These are phyloP conservation scores for Ptychoptera albimana DNA, from an alignment of 2,888 invertebrate genomes.

Conservation along the genomic window DNA sequence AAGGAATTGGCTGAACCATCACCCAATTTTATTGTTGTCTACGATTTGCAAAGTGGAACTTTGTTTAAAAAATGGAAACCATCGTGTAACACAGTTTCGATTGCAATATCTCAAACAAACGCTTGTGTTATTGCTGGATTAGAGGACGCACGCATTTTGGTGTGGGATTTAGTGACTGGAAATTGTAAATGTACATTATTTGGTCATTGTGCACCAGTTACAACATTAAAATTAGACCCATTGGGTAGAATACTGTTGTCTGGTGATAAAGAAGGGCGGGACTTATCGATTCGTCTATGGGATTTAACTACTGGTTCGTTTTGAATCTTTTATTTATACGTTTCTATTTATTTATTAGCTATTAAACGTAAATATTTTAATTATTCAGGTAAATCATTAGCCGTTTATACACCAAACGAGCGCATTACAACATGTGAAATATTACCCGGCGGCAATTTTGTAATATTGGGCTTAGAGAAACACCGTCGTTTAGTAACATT, in stretches of 20 bases:
- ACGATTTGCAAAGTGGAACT: slow-evolving; percentile 79
- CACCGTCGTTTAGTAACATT: slow-evolving; percentile 47
- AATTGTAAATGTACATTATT: slow-evolving; percentile 61
- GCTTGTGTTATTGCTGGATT: slow-evolving; percentile 72
- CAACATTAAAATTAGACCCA: slow-evolving; percentile 54
- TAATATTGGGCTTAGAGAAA: slow-evolving; percentile 54
- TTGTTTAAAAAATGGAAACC: slow-evolving; percentile 88
- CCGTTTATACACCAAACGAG: slow-evolving; percentile 62
- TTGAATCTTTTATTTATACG: neutral
- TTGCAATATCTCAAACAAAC: slow-evolving; percentile 70
- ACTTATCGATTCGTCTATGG: slow-evolving; percentile 66
- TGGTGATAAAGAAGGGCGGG: slow-evolving; percentile 51
- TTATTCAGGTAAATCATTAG: slow-evolving; percentile 53
- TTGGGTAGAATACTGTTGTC: slow-evolving; percentile 59
- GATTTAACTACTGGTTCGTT: slow-evolving; percentile 56
- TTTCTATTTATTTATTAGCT: neutral
- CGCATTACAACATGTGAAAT: slow-evolving; percentile 64
- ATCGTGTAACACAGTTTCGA: slow-evolving; percentile 63
- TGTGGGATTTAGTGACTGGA: slow-evolving; percentile 76
- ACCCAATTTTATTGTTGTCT: slow-evolving; percentile 80
- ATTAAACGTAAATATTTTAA: slow-evolving; percentile 5
- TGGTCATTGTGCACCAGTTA: slow-evolving; percentile 66
- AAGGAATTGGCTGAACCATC: slow-evolving; percentile 59
- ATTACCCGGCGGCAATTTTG: slow-evolving; percentile 50
- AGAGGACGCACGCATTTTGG: slow-evolving; percentile 64